A percentile compares a stretch with the other conserved stretches of the same genome.
These are phyloP conservation scores for Sapayoa aenigma DNA, from an alignment of 2,113 vertebrate genomes.

Conservation along the genomic window DNA sequence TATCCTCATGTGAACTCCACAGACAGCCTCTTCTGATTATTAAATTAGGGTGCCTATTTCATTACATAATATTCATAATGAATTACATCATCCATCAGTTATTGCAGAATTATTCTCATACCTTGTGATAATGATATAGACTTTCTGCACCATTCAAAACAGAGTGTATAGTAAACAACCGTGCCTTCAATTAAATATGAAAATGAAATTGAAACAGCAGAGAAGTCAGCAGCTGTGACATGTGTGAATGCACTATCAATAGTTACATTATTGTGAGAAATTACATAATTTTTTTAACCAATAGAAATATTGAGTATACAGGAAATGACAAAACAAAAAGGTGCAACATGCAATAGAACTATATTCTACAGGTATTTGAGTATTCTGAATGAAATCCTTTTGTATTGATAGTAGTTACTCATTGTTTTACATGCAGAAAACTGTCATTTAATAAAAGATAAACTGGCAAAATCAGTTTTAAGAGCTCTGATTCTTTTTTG, in stretches of 20 bases:
- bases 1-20: not conserved
- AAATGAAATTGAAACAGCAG: constrained; percentile 28
- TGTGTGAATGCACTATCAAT: not conserved
- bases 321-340: not conserved
- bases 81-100: constrained; percentile 34
- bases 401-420: not conserved
- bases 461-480: not conserved
- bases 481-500: not conserved
- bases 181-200: not conserved
- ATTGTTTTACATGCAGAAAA: not conserved
- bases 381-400: not conserved
- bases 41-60: constrained; percentile 1
- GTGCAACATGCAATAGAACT: not conserved
- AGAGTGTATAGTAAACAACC: not conserved
- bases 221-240: not conserved
- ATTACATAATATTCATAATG: constrained; percentile 45
- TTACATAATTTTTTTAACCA: not conserved
- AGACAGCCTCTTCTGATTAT: not conserved
- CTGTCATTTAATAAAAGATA: not conserved
- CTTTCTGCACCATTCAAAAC: not conserved
- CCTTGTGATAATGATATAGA: not conserved
- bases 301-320: not conserved
- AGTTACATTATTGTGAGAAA: not conserved
- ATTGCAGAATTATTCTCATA: constrained; percentile 1
- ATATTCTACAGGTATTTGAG: not conserved